Conservation (phyloP, 2,113 vertebrate species). For the Pluvianellus socialis region DNA sequence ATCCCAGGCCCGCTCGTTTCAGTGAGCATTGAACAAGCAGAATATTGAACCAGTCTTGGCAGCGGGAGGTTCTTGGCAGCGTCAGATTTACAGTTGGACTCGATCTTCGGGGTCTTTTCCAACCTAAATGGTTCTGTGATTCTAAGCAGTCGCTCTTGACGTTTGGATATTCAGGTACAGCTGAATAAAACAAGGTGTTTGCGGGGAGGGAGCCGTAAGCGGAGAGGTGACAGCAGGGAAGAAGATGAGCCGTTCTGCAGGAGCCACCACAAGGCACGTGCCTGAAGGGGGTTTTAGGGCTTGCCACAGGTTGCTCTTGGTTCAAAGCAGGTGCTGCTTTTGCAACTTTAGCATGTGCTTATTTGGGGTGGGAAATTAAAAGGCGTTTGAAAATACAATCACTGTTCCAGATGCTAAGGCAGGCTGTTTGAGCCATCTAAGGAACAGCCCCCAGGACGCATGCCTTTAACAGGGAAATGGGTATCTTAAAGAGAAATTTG, state of each 20-base stretch:
- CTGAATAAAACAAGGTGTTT: neutral
- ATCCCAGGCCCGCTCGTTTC: neutral
- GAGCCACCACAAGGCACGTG: neutral
- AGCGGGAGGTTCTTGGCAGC: neutral
- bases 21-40: neutral
- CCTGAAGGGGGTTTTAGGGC: neutral
- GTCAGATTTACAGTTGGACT: neutral
- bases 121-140: neutral
- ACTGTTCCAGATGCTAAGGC: neutral
- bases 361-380: neutral
- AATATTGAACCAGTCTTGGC: neutral
- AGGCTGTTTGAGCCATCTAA: neutral
- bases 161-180: neutral
- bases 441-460: neutral
- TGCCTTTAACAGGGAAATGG: neutral
- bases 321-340: neutral
- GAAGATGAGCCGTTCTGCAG: neutral
- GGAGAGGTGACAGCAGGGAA: neutral
- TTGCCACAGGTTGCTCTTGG: neutral
- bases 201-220: neutral
- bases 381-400: fast-evolving
- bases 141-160: neutral
- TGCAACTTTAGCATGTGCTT: neutral
- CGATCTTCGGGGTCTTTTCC: neutral
- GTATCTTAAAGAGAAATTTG: neutral